Base-by-base conservation (phyloP, 2,888 invertebrate genomes). In the Trichacis sp. region DNA sequence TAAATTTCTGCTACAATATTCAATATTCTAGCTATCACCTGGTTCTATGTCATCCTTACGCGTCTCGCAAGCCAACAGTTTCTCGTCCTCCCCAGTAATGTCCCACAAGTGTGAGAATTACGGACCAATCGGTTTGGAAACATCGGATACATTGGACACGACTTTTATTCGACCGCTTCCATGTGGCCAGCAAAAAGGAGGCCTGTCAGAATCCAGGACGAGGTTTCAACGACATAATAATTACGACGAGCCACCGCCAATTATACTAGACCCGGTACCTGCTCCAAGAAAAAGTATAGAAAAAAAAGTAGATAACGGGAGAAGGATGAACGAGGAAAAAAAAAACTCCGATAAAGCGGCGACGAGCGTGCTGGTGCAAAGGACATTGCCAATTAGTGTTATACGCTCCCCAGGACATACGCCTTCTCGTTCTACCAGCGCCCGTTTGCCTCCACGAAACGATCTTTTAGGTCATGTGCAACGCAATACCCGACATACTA, bases 401-500 rank as follows among this genome's bases (percentile, higher is more conserved):
- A 49, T 82, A 33, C 64, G 78, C 43, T 74, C 75, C 15, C 63
- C 78, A 19, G 77, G 80, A 59, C 77, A 79, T 48, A 77, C 75
- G 5, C 81, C 77, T n/a, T 80, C 77, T 64, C 78, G 95, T 71
- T 91, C 93, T 47, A 94, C 94, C 24, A 94, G 94, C 85, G 95
- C 94, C 77, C 93, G 93, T 82, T 91, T 94, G 63, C 93, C 94
- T 3, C 92, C 94, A 79, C 89, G 93, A 53, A 94, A 92, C 84
- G 94, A 94, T 80, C 88, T 94, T 81, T 93, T 94, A 93, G 90
- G 90, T 18, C 92, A 94, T 74, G 89, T 95, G 72, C 91, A 91
- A 5, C 90, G 91, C 67, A 95, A 94, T 94, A 93, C 94, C 15
- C 87, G 95, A 73, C 95, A 95, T 80, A 95, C 95, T 20, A 95